Conservation (phyloP, 1,140 invertebrate species). For the Cydia fagiglandana region DNA sequence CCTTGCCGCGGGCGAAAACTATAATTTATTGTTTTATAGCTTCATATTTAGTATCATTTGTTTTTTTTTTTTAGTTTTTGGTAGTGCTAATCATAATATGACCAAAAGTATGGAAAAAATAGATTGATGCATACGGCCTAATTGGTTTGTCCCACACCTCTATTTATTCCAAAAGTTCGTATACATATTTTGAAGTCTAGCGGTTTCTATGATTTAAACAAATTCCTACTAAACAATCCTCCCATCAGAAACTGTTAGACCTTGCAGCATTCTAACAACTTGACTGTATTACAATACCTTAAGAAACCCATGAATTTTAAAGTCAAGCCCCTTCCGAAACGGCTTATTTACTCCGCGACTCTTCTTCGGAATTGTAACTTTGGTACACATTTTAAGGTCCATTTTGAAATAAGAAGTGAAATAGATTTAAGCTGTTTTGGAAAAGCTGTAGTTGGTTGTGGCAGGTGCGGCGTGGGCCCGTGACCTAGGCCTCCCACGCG, state of each 20-base stretch:
- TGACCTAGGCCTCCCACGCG: conserved; percentile 26
- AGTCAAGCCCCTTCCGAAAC: neutral
- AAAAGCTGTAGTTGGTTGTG: neutral
- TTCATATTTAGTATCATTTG: neutral
- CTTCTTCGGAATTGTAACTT: neutral
- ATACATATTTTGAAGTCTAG: too few species aligned
- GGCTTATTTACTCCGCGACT: neutral
- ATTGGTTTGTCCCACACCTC: neutral
- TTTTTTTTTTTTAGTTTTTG: neutral
- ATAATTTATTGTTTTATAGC: neutral
- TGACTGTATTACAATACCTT: conserved; percentile 16
- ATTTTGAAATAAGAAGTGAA: neutral
- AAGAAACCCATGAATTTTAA: conserved; percentile 21
- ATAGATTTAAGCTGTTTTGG: neutral
- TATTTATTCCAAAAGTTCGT: neutral
- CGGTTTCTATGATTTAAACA: neutral
- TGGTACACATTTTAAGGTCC: neutral
- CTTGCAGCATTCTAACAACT: conserved; percentile 15
- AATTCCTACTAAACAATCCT: neutral
- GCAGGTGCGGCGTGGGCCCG: conserved; percentile 25
- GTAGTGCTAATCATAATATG: neutral
- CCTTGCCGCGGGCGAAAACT: neutral
- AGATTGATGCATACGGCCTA: neutral
- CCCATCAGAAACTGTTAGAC: conserved; percentile 7
- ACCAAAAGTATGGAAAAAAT: neutral